Evolutionary conservation across 2,113 vertebrate species (phyloP), one percentile per base, ranked within the genome.

Genomic region (Ifrita kowaldi): DNA sequence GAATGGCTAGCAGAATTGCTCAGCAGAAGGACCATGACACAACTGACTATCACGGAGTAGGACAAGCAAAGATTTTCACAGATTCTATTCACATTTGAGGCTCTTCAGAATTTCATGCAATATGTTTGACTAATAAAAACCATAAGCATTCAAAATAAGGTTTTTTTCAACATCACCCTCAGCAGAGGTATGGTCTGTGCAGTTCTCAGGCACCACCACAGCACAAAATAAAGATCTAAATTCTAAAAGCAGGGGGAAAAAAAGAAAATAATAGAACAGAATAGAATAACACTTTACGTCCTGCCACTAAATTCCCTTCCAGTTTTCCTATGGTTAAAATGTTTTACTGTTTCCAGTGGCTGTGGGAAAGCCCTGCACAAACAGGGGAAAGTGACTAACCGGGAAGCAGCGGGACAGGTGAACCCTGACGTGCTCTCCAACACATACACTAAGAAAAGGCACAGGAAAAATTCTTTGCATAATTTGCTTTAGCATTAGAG

Each of bases 311-410:
- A 80, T 55, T 44, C n/a, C 12, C 47, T 75, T 87, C 60, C 77
- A 71, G 41, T 78, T 87, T 82, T 87, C 49, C 86, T 82, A 41
- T 44, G 24, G 93, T 52, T 63, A 67, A 90, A 89, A 59, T 63
- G 44, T 55, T 95, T 87, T 84, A 86, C 39, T 81, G 69, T 84
- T 75, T 41, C n/a, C 73, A 87, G 84, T 53, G 42, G 60, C 69
- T 92, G 77, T 81, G 77, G 60, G 91, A 89, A 95, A 92, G 76
- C 46, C 69, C 73, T n/a, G 65, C 65, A 87, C 64, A 95, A 94
- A 94, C 49, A 87, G 49, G 74, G 79, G 65, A 92, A 74, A 89
- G 42, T 73, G 95, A 96, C 89, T 91, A 95, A 95, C 64, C 2
- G 32, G 86, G 86, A 93, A 89, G 87, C 84, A 67, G 64, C 0